A percentile compares a stretch with the other conserved stretches of the same genome.
phyloP scores from a whole-genome alignment of 2,797 vertebrate genomes.

The Sciaenops ocellatus region DNA sequence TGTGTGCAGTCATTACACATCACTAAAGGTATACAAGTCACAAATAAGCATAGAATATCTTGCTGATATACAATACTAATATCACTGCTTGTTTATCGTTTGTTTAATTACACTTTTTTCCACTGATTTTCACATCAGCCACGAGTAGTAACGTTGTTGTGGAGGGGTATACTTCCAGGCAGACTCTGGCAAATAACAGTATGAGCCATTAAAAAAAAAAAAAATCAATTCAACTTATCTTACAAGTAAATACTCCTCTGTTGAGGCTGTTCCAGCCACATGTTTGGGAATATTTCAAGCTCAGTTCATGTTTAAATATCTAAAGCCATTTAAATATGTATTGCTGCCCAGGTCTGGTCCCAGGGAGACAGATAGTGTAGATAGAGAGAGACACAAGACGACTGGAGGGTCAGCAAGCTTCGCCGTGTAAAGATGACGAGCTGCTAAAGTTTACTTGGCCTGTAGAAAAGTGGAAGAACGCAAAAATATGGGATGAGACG shows the following conservation, averaged over 20 bases:
- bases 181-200: constrained; percentile 81
- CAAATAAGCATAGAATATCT: constrained; percentile 70
- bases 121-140: constrained; percentile 66
- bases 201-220: constrained; percentile 72
- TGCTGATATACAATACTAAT: constrained; percentile 67
- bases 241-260: constrained; percentile 69
- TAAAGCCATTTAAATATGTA: constrained; percentile 76
- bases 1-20: constrained; percentile 62
- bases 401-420: constrained; percentile 72
- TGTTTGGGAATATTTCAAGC: constrained; percentile 68
- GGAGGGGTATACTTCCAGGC: constrained; percentile 70
- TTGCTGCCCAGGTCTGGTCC: constrained; percentile 80
- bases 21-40: constrained; percentile 72
- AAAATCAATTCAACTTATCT: constrained; percentile 68
- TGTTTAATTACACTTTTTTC: constrained; percentile 56
- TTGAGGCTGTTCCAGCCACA: constrained; percentile 53
- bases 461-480: constrained; percentile 46
- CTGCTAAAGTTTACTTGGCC: constrained; percentile 81
- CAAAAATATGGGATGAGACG: constrained; percentile 17
- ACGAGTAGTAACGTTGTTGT: constrained; percentile 54
- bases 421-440: constrained; percentile 55
- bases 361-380: constrained; percentile 70
- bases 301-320: constrained; percentile 72
- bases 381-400: constrained; percentile 71
- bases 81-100: constrained; percentile 54